Percentiles rank a stretch among this genome's conserved stretches.
These are phyloP conservation scores for Cataglyphis livida DNA, from an alignment of 2,888 invertebrate species.

Conservation along the genomic window DNA sequence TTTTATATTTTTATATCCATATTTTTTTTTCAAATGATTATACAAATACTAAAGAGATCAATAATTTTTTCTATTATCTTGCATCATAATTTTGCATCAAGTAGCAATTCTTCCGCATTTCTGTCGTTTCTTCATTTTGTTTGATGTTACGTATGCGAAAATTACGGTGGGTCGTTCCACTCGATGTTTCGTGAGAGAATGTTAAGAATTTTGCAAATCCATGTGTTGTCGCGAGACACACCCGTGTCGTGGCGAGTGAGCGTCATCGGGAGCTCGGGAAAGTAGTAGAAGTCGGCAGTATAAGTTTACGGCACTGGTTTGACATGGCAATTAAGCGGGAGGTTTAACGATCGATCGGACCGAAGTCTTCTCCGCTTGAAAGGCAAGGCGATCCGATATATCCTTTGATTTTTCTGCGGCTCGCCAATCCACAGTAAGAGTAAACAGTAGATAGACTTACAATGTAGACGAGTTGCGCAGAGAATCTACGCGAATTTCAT, in stretches of 20 bases:
- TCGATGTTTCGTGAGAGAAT: slow-evolving; percentile 43
- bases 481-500: slow-evolving; percentile 24
- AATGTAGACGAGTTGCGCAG: slow-evolving; percentile 17
- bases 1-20: neutral
- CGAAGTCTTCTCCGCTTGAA: slow-evolving; percentile 57
- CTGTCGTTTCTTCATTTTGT: neutral
- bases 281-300: slow-evolving; percentile 78
- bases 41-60: neutral
- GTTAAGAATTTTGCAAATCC: slow-evolving; percentile 65
- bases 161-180: neutral
- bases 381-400: slow-evolving; percentile 59
- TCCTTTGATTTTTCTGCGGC: slow-evolving; percentile 45
- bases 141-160: neutral
- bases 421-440: neutral
- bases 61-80: neutral
- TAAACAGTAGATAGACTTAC: slow-evolving; percentile 11
- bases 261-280: slow-evolving; percentile 63
- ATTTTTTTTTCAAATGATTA: neutral
- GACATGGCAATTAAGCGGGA: slow-evolving; percentile 84
- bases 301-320: slow-evolving; percentile 84
- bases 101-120: neutral
- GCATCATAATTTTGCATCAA: neutral
- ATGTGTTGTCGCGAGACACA: slow-evolving; percentile 33
- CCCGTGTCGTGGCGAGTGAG: slow-evolving; percentile 33
- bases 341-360: slow-evolving; percentile 83